Conservation (phyloP, 92 coral and sea anemone genomes). For the Anthopleura xanthogrammica region DNA sequence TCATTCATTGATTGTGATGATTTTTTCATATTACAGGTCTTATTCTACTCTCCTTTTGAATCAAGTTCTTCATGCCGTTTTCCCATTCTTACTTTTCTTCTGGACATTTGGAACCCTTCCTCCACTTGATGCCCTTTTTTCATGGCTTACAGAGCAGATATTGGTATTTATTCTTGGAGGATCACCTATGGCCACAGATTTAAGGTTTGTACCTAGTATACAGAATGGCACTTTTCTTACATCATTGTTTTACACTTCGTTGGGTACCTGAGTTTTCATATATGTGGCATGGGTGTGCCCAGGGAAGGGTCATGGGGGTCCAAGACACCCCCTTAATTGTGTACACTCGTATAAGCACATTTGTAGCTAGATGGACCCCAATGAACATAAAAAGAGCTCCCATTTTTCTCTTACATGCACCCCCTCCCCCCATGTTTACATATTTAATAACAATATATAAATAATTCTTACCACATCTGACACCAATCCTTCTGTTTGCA, state of each 20-base stretch:
- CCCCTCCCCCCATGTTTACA: too few relatives aligned
- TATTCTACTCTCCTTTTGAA: constrained; percentile 58
- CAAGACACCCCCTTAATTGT: too few relatives aligned
- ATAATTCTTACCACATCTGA: not conserved
- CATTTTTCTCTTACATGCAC: too few relatives aligned
- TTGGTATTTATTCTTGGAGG: constrained; percentile 91
- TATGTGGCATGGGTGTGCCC: too few relatives aligned
- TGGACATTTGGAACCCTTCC: constrained; percentile 89
- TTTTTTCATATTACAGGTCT: constrained; percentile 29
- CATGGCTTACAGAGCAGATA: constrained; percentile 86
- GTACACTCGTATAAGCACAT: too few relatives aligned
- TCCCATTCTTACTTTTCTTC: constrained; percentile 70
- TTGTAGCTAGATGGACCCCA: too few relatives aligned
- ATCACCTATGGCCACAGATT: constrained; percentile 89
- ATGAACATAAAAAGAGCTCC: too few relatives aligned
- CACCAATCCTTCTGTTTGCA: constrained; percentile 18
- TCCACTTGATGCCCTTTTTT: constrained; percentile 87
- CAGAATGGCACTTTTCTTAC: not conserved
- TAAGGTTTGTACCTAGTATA: constrained; percentile 54
- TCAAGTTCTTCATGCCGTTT: constrained; percentile 68
- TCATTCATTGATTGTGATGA: not conserved
- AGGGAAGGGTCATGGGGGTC: too few relatives aligned
- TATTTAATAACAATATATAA: too few relatives aligned
- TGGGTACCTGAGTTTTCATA: too few relatives aligned
- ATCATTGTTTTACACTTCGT: too few relatives aligned